Percentiles rank a stretch among this genome's conserved stretches.
Evolutionary conservation across 2,888 invertebrate genomes (phyloP).

Genomic region (Chaitophorus viminalis): DNA sequence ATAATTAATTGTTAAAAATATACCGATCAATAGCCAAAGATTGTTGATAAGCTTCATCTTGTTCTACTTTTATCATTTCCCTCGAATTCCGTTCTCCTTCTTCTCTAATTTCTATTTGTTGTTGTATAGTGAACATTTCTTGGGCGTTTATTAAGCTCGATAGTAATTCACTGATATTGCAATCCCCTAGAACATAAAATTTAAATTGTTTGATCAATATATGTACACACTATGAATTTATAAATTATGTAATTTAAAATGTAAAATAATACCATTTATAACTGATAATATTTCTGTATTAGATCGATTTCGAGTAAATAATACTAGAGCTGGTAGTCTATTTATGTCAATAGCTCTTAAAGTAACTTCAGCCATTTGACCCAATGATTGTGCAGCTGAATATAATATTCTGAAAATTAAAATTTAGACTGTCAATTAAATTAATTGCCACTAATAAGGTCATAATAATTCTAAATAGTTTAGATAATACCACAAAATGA

Average conservation of each 20-base stretch:
- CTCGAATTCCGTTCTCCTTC: conserved; percentile 90
- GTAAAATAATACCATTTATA: conserved; percentile 77
- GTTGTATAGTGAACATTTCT: conserved; percentile 83
- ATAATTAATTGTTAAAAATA: conserved; percentile 19
- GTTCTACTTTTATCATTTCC: conserved; percentile 89
- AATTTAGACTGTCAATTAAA: conserved; percentile 35
- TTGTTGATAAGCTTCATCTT: conserved; percentile 91
- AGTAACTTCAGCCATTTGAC: conserved; percentile 84
- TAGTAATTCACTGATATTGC: conserved; percentile 88
- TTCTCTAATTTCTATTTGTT: conserved; percentile 80
- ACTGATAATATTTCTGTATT: conserved; percentile 91
- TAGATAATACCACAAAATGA: too few relatives aligned
- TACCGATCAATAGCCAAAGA: conserved; percentile 87
- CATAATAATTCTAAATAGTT: neutral
- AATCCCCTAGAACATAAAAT: conserved; percentile 73
- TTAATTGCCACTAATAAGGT: neutral
- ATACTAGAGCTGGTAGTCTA: conserved; percentile 85
- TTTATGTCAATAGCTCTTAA: conserved; percentile 87
- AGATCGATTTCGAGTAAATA: conserved; percentile 88
- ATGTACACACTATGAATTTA: neutral
- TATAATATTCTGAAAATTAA: conserved; percentile 74
- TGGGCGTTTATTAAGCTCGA: conserved; percentile 82
- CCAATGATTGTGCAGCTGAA: conserved; percentile 80
- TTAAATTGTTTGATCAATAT: neutral
- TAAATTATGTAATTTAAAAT: neutral